These are phyloP conservation scores for Polydrusus tereticollis DNA, from an alignment of 2,888 invertebrate genomes.

Conservation along the genomic window DNA sequence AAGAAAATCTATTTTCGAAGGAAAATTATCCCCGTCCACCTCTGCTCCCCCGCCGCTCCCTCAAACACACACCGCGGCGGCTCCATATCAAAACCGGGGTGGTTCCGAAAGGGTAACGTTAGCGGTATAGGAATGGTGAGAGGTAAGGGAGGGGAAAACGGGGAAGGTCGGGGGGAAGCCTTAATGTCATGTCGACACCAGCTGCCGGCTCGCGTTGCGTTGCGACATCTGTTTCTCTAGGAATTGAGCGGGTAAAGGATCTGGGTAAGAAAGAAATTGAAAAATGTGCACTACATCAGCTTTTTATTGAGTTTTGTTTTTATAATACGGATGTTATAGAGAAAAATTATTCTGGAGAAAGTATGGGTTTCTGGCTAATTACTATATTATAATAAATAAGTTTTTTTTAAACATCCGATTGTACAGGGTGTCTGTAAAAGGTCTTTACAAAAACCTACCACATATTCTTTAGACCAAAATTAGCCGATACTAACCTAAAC, in stretches of 20 bases:
- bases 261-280: conserved; percentile 21
- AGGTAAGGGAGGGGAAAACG: conserved; percentile 42
- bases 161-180: conserved; percentile 57
- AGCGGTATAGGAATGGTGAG: conserved; percentile 54
- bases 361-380: no score
- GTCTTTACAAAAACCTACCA: no score
- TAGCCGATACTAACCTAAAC: no score
- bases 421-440: no score
- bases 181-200: conserved; percentile 61
- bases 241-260: conserved; percentile 42
- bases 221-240: conserved; percentile 57
- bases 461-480: no score
- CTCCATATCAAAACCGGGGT: conserved; percentile 55
- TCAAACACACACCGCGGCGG: conserved; percentile 46
- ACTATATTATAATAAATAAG: no score
- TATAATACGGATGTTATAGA: no score
- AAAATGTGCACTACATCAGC: conserved; percentile 18
- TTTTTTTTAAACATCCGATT: no score
- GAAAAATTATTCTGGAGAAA: no score
- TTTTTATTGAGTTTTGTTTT: no score
- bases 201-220: conserved; percentile 53
- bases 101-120: conserved; percentile 60
- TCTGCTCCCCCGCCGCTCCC: conserved; percentile 39
- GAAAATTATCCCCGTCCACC: conserved; percentile 32
- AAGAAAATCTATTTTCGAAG: background rate